phyloP scores from a whole-genome alignment of 2,888 invertebrate genomes.

The Bugula neritina region DNA sequence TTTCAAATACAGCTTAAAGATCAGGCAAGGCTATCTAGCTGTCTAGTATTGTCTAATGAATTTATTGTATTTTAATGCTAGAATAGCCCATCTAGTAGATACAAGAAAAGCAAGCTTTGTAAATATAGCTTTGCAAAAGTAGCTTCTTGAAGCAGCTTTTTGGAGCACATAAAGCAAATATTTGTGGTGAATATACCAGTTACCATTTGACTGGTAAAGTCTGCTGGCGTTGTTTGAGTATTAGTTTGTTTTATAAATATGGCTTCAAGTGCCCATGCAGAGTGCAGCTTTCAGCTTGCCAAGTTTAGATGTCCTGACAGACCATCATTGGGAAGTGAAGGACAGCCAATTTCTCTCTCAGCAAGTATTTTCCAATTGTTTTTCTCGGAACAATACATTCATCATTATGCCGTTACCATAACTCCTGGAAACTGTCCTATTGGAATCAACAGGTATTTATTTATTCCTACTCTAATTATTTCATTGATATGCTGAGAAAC shows the following conservation, averaged over 20 bases:
- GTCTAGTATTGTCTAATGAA: no score
- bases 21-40: no score
- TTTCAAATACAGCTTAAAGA: no score
- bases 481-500: no score
- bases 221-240: no score
- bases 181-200: neutral
- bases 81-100: constrained; percentile 14
- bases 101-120: no score
- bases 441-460: constrained; percentile 66
- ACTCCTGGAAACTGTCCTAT: constrained; percentile 99
- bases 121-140: neutral
- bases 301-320: constrained; percentile 55
- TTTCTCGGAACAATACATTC: constrained; percentile 93
- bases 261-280: neutral
- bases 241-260: no score
- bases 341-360: constrained; percentile 86
- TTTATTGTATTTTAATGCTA: no score
- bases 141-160: no score
- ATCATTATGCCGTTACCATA: constrained; percentile 98
- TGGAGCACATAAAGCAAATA: neutral
- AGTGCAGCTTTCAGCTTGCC: constrained; percentile 25
- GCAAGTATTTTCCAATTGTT: constrained; percentile 99
- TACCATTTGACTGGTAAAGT: neutral
- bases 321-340: constrained; percentile 94
- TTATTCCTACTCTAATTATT: no score